A percentile compares a stretch with the other conserved stretches of the same genome.
Evolutionary conservation across 2,888 invertebrate genomes (phyloP).

Genomic region (Amiota mariae): DNA sequence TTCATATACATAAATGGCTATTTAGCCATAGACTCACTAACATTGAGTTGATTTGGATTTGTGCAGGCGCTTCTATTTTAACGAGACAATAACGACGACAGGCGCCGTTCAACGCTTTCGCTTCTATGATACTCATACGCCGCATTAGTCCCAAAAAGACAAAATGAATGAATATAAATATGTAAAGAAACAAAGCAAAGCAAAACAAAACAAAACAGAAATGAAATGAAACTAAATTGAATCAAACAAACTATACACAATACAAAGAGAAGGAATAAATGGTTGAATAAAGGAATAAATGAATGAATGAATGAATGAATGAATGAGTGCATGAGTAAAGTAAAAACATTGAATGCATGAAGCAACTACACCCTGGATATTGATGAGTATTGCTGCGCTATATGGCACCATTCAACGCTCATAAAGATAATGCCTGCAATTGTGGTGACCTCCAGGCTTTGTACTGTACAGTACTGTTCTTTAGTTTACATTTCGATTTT

Average conservation of each 20-base stretch:
- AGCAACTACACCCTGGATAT: background rate
- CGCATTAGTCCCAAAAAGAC: conserved; percentile 15
- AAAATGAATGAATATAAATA: too few species aligned
- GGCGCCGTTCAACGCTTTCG: conserved; percentile 48
- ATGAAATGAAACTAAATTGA: too few species aligned
- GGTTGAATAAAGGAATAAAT: too few species aligned
- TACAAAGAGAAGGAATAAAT: conserved; percentile 28
- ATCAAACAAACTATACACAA: too few species aligned
- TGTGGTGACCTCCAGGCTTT: conserved; percentile 63
- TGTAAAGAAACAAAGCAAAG: too few species aligned
- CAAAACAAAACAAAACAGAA: too few species aligned
- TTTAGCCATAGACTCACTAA: conserved; percentile 29
- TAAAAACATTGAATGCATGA: too few species aligned
- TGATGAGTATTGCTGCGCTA: conserved; percentile 24
- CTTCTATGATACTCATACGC: conserved; percentile 55
- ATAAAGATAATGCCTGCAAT: conserved; percentile 66
- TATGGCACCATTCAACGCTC: conserved; percentile 40
- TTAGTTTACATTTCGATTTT: background rate
- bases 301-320: too few species aligned
- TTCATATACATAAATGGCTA: background rate
- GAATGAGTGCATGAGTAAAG: too few species aligned
- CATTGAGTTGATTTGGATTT: conserved; percentile 34
- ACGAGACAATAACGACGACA: conserved; percentile 58
- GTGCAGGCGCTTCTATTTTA: conserved; percentile 52
- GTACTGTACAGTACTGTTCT: conserved; percentile 58